Conservation (phyloP, 1,140 invertebrate genomes). For the Zelostemma sp. region DNA sequence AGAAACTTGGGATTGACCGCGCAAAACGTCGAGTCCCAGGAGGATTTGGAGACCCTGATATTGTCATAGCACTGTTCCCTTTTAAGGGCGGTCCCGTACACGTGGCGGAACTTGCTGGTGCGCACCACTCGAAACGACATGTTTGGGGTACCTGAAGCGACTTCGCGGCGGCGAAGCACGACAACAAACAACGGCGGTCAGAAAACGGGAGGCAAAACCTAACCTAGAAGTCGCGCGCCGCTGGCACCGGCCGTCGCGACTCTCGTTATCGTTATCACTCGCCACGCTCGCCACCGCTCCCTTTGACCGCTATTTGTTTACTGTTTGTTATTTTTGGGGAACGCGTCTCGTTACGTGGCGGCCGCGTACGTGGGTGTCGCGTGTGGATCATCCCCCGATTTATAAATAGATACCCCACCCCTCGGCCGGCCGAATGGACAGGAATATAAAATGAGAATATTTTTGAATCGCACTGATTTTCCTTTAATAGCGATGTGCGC, state of each 20-base stretch:
- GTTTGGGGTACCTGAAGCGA: constrained; percentile 51
- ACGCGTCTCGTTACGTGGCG: constrained; percentile 51
- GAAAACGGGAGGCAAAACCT: constrained; percentile 16
- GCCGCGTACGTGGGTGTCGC: constrained; percentile 61
- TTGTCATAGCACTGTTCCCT: constrained; percentile 99
- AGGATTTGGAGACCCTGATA: constrained; percentile 97
- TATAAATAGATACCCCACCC: constrained; percentile 65
- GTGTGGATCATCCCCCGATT: constrained; percentile 63
- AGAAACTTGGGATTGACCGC: constrained; percentile 99
- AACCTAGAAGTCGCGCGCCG: constrained; percentile 15
- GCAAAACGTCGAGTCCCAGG: constrained; percentile 99
- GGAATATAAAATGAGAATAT: constrained; percentile 64
- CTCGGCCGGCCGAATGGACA: constrained; percentile 51
- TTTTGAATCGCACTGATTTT: constrained; percentile 59
- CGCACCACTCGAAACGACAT: constrained; percentile 97
- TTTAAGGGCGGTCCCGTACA: constrained; percentile 96
- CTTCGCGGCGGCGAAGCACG: constrained; percentile 9
- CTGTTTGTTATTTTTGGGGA: constrained; percentile 5
- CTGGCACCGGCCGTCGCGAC: background rate
- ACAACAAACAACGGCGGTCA: constrained; percentile 24
- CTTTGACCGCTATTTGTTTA: constrained; percentile 14
- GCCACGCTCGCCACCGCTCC: background rate
- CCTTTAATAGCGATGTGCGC: constrained; percentile 50
- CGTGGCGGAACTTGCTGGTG: constrained; percentile 98
- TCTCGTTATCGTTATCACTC: constrained; percentile 21